Evolutionary conservation across 53 echinoderm and acorn worm genomes (phyloP).

Genomic region (Echinarachnius parma): DNA sequence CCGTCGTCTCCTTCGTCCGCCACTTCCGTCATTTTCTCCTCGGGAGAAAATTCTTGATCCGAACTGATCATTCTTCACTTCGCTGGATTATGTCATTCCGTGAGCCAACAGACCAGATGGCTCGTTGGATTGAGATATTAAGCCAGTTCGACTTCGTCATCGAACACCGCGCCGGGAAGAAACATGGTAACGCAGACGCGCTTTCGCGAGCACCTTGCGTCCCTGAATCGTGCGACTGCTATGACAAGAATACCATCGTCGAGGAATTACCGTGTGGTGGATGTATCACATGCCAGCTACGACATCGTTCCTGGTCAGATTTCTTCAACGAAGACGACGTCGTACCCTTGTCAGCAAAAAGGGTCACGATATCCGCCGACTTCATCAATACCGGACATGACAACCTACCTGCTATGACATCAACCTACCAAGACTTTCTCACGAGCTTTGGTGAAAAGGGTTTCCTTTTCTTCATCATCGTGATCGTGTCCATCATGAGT

Average conservation of each 20-base stretch:
- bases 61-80: slow-evolving; percentile 45
- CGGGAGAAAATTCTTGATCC: slow-evolving; percentile 48
- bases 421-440: no score
- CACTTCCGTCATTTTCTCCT: slow-evolving; percentile 62
- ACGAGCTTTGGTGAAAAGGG: no score
- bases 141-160: slow-evolving; percentile 60
- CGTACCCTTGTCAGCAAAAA: not conserved
- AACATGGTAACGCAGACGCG: slow-evolving; percentile 65
- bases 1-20: slow-evolving; percentile 47
- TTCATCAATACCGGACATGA: no score
- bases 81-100: slow-evolving; percentile 50
- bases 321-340: slow-evolving; percentile 39
- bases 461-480: no score
- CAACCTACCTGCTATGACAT: no score
- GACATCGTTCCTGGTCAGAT: slow-evolving; percentile 26
- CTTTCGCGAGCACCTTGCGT: slow-evolving; percentile 51
- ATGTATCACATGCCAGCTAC: slow-evolving; percentile 7
- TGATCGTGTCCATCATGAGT: no score
- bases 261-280: slow-evolving; percentile 54
- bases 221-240: slow-evolving; percentile 49
- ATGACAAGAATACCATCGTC: slow-evolving; percentile 30
- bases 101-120: slow-evolving; percentile 52
- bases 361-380: no score
- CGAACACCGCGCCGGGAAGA: slow-evolving; percentile 52
- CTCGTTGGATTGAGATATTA: slow-evolving; percentile 67